Base-by-base conservation (phyloP, 2,797 vertebrate genomes). In the Sebastes minor region DNA sequence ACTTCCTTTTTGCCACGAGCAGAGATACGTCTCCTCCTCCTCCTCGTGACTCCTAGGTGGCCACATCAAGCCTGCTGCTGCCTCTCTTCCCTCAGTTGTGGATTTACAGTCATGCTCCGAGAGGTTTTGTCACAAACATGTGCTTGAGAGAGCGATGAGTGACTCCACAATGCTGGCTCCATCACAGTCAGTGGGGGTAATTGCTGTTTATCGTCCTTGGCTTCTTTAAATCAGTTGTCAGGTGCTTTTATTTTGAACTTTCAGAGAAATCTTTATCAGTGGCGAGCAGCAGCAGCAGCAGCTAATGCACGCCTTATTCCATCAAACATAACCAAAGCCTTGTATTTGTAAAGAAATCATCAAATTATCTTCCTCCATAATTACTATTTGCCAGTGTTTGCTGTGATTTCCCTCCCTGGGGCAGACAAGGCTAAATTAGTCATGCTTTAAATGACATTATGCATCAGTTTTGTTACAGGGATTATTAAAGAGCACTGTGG, bases 381-480 rank as follows among this genome's bases (percentile, higher is more conserved):
- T 90, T 85, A 80, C 75, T 84, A 59, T 90, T 91, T 90, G 68
- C 76, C 86, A 13, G 35, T 78, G 22, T 20, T 84, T 86, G 68
- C 82, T 81, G 88, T 88, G 76, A 85, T 89, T 90, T 87, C 81
- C 79, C 80, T 76, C 83, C 88, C 85, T 35, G 1, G 71, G 88
- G 88, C 83, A 74, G 83, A 82, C 84, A 73, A 28, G 81, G 32
- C 65, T 60, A 90, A 89, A 92, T 91, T 92, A 92, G 88, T 90
- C 83, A 81, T 68, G 64, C 81, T 88, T 84, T 85, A 86, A 88
- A 88, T 84, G 76, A 82, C 85, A 87, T 88, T 91, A 74, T 57
- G 76, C 81, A 78, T 81, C 46, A 84, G 71, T 80, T 73, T 80
- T 86, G 84, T 88, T 88, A 25, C 77, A 85, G 69, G 81, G 81